Conservation (phyloP, 92 coral and sea anemone genomes). For the Meandrina meandrites region DNA sequence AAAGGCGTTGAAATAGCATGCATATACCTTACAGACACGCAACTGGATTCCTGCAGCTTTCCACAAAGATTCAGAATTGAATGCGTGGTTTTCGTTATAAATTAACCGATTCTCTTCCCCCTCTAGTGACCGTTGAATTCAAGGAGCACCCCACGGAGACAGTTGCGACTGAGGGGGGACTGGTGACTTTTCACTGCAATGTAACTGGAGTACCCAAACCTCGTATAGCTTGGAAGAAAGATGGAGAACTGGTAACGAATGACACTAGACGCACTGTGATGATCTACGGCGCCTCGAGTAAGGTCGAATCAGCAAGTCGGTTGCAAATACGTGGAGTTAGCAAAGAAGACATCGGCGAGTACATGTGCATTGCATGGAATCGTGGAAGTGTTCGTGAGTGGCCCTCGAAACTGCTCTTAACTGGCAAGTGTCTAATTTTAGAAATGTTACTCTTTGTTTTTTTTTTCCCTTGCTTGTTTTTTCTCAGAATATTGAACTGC, state of each 20-base stretch:
- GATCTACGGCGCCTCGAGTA: neutral
- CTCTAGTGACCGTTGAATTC: conserved; percentile 27
- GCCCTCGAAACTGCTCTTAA: neutral
- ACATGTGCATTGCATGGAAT: conserved; percentile 75
- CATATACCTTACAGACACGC: neutral
- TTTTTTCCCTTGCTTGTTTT: neutral
- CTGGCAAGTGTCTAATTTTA: conserved; percentile 10
- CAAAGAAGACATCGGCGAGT: conserved; percentile 57
- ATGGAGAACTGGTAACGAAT: conserved; percentile 60
- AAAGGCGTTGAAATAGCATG: neutral
- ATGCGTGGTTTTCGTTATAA: neutral
- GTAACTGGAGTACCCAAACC: conserved; percentile 72
- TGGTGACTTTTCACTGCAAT: conserved; percentile 54
- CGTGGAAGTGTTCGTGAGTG: conserved; percentile 28
- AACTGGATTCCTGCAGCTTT: neutral
- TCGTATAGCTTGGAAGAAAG: conserved; percentile 65
- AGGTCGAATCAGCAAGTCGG: neutral
- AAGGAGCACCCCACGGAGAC: neutral
- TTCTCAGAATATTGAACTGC: no score
- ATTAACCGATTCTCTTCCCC: neutral
- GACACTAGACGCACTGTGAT: conserved; percentile 31
- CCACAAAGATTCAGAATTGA: neutral
- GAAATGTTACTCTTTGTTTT: neutral
- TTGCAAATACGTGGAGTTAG: conserved; percentile 24
- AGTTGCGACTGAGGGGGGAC: conserved; percentile 7